A percentile compares a stretch with the other conserved stretches of the same genome.
These are phyloP conservation scores for Rhineura floridana DNA, from an alignment of 2,113 vertebrate species.

Conservation along the genomic window DNA sequence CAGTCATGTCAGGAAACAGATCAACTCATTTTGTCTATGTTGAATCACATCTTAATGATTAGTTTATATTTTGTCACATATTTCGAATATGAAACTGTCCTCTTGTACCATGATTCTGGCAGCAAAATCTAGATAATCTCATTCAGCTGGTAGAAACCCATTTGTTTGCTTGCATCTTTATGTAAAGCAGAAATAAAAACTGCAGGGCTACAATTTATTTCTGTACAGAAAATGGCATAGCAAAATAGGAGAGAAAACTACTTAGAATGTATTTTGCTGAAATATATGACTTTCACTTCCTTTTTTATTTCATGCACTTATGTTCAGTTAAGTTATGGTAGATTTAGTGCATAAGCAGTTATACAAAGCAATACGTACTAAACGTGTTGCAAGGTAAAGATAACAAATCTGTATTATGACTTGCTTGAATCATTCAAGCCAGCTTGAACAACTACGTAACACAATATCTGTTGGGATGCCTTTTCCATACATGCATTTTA, in stretches of 20 bases:
- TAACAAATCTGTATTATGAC: slow-evolving; percentile 1
- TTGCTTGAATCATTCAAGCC: slow-evolving; percentile 2
- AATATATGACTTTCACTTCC: background rate
- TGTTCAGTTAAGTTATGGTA: slow-evolving; percentile 29
- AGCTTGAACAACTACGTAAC: slow-evolving; percentile 8
- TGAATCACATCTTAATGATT: slow-evolving; percentile 17
- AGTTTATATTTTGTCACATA: background rate
- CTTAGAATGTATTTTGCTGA: slow-evolving; percentile 11
- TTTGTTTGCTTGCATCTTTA: background rate
- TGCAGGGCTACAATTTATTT: slow-evolving; percentile 16
- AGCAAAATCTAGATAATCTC: background rate
- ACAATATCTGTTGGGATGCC: background rate
- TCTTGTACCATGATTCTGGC: background rate
- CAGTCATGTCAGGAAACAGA: background rate
- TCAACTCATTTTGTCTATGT: slow-evolving; percentile 6
- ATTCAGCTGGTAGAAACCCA: slow-evolving; percentile 3
- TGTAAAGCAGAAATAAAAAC: slow-evolving; percentile 28
- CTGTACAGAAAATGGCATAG: background rate
- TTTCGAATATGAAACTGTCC: background rate
- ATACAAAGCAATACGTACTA: background rate
- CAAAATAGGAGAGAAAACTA: slow-evolving; percentile 14
- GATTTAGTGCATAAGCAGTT: slow-evolving; percentile 5
- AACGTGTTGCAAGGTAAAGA: background rate
- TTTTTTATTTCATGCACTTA: background rate
- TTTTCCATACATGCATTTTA: background rate